phyloP scores from a whole-genome alignment of 23 tunicate species.

The Styela plicata region DNA sequence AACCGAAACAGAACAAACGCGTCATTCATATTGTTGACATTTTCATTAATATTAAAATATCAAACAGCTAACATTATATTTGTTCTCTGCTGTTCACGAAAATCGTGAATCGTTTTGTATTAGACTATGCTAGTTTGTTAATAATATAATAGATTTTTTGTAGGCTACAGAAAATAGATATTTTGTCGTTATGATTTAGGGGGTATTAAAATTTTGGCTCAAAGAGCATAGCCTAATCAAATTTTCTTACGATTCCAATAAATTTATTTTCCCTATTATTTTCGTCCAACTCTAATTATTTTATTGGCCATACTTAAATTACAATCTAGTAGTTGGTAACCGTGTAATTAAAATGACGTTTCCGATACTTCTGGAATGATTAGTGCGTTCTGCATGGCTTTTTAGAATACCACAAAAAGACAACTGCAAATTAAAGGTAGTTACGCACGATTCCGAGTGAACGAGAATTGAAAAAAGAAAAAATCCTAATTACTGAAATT shows the following conservation, averaged over 20 bases:
- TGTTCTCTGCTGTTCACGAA: too few species aligned
- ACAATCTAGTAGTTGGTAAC: not conserved
- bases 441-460: not conserved
- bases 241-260: not conserved
- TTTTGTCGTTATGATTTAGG: not conserved
- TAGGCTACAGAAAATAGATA: not conserved
- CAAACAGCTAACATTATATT: too few species aligned
- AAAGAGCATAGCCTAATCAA: not conserved
- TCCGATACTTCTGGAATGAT: not conserved
- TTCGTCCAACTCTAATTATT: not conserved
- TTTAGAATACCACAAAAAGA: not conserved
- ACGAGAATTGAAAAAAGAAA: not conserved
- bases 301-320: not conserved
- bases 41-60: too few species aligned
- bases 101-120: too few species aligned
- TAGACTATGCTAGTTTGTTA: too few species aligned
- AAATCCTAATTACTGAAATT: not conserved
- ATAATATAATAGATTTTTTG: too few species aligned
- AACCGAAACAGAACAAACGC: too few species aligned
- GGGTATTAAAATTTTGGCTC: too few species aligned
- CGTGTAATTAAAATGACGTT: not conserved
- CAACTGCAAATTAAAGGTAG: not conserved
- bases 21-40: too few species aligned
- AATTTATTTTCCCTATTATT: too few species aligned
- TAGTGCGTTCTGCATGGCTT: not conserved